phyloP scores from a whole-genome alignment of 2,888 invertebrate genomes.

The Pelosia muscerda region DNA sequence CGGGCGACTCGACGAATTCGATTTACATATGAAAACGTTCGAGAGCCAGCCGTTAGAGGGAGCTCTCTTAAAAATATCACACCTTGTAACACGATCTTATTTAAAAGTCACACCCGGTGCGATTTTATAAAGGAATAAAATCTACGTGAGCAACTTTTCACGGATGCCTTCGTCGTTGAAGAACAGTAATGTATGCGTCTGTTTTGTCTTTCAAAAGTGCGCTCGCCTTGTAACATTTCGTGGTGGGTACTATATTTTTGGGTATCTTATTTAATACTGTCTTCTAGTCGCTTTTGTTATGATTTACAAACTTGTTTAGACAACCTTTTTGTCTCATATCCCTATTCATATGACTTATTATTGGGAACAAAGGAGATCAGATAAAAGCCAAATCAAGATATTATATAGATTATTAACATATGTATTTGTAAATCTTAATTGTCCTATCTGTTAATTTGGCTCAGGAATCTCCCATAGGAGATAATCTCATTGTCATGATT shows the following conservation, averaged over 20 bases:
- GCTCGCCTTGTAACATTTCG: slow-evolving; percentile 36
- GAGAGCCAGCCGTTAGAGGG: slow-evolving; percentile 58
- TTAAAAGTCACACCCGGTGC: slow-evolving; percentile 74
- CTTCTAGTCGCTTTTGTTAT: background rate
- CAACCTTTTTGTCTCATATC: background rate
- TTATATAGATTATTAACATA: slow-evolving; percentile 17
- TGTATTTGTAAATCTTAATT: background rate
- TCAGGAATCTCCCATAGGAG: background rate
- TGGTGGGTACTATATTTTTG: slow-evolving; percentile 16
- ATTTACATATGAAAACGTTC: slow-evolving; percentile 75
- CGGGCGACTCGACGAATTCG: slow-evolving; percentile 55
- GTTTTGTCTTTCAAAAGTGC: slow-evolving; percentile 58
- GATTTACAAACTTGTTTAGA: background rate
- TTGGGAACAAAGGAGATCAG: background rate
- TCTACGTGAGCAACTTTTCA: slow-evolving; percentile 56
- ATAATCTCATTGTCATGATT: background rate
- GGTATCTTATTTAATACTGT: slow-evolving; percentile 26
- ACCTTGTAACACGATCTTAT: slow-evolving; percentile 71
- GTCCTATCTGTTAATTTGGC: background rate
- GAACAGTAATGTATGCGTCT: slow-evolving; percentile 51
- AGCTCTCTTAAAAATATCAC: slow-evolving; percentile 62
- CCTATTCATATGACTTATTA: background rate
- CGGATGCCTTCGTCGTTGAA: slow-evolving; percentile 37
- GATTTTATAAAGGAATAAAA: slow-evolving; percentile 66
- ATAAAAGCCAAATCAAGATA: background rate